Evolutionary conservation across 1,140 invertebrate genomes (phyloP).

Genomic region (Papilio helenus): DNA sequence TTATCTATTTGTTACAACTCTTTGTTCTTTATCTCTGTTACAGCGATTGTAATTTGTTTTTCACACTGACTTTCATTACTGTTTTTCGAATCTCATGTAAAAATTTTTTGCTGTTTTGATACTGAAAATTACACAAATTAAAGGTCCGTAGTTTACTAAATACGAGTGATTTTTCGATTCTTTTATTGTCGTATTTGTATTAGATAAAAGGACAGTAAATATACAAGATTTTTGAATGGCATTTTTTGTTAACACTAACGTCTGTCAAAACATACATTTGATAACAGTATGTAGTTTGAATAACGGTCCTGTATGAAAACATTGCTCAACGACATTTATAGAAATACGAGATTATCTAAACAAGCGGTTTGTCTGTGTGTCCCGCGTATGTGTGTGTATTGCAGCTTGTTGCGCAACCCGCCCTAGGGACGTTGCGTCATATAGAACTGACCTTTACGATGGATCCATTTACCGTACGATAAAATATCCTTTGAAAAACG

Average conservation of each 20-base stretch:
- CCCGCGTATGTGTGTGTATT: slow-evolving; percentile 48
- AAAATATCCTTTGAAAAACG: slow-evolving; percentile 1
- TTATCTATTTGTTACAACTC: slow-evolving; percentile 58
- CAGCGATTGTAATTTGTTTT: slow-evolving; percentile 43
- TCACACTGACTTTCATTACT: neutral
- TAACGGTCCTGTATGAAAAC: slow-evolving; percentile 15
- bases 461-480: slow-evolving; percentile 56
- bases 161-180: neutral
- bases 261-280: neutral
- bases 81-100: too few relatives aligned
- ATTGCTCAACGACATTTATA: slow-evolving; percentile 13
- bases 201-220: neutral
- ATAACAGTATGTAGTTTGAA: neutral
- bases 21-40: slow-evolving; percentile 54
- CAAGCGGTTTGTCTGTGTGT: slow-evolving; percentile 10
- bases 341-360: slow-evolving; percentile 32
- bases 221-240: neutral
- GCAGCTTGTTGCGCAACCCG: slow-evolving; percentile 72
- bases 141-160: neutral
- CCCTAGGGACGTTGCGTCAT: slow-evolving; percentile 74
- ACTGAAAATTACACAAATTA: too few relatives aligned
- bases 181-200: neutral
- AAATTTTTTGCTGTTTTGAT: neutral
- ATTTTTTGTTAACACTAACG: neutral
- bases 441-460: slow-evolving; percentile 73